Percentiles rank a stretch among this genome's conserved stretches.
These are phyloP conservation scores for Picathartes gymnocephalus DNA, from an alignment of 2,113 vertebrate species.

Conservation along the genomic window DNA sequence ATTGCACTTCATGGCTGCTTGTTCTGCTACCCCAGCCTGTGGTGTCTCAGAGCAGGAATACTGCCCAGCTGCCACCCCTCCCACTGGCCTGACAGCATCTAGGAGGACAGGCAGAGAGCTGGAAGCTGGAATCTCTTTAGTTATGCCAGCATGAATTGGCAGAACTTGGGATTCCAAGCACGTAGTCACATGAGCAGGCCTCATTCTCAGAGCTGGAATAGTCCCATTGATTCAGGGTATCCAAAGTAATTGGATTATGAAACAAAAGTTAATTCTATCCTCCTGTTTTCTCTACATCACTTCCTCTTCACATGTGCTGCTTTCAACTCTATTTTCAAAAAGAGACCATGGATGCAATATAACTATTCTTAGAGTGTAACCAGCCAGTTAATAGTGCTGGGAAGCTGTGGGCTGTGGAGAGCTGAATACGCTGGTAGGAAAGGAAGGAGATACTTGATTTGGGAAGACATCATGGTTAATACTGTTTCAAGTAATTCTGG, in stretches of 20 bases:
- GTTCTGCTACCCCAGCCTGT: neutral
- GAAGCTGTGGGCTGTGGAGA: neutral
- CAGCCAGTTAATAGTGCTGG: neutral
- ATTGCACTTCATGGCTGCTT: neutral
- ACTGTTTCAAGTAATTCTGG: neutral
- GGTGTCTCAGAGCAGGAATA: neutral
- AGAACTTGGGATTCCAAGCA: slow-evolving; percentile 43
- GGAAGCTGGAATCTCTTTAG: neutral
- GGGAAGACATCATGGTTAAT: neutral
- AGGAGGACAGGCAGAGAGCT: neutral
- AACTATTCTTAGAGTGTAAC: neutral
- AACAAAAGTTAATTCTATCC: slow-evolving; percentile 21
- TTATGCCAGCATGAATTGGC: slow-evolving; percentile 5
- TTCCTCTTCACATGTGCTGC: neutral
- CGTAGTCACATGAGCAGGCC: neutral
- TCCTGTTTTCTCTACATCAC: neutral
- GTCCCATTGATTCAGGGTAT: slow-evolving; percentile 16
- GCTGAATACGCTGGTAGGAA: neutral
- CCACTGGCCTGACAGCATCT: neutral
- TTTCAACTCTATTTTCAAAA: neutral
- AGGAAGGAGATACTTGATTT: neutral
- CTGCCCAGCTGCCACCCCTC: neutral
- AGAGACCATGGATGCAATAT: neutral
- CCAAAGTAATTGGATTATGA: slow-evolving; percentile 20
- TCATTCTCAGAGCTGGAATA: slow-evolving; percentile 18